phyloP scores from a whole-genome alignment of 64 coral and sea anemone genomes.

The Anthopleura sola region DNA sequence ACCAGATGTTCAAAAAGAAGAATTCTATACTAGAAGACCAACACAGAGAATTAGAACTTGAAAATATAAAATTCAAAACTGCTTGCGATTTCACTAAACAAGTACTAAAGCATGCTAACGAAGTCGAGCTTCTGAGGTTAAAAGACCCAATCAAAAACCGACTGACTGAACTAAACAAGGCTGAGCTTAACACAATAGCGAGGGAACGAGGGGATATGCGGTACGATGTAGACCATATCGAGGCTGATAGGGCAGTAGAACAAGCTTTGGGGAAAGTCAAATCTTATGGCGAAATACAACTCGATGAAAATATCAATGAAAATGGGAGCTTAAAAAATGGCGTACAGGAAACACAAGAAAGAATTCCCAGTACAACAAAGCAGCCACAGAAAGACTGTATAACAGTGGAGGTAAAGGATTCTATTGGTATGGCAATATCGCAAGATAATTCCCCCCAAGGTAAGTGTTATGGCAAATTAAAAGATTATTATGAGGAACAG shows the following conservation, averaged over 20 bases:
- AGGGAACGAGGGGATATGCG: slow-evolving; percentile 62
- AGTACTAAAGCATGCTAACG: slow-evolving; percentile 78
- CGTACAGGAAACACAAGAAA: not conserved
- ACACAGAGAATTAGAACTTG: slow-evolving; percentile 46
- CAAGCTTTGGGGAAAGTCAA: slow-evolving; percentile 68
- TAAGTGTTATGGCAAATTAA: not conserved
- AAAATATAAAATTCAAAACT: slow-evolving; percentile 52
- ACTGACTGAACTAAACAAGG: slow-evolving; percentile 50
- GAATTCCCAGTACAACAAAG: not conserved
- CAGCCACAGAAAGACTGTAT: slow-evolving; percentile 8
- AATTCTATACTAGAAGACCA: slow-evolving; percentile 38
- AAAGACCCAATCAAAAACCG: slow-evolving; percentile 58
- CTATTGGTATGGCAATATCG: not conserved
- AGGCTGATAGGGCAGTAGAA: slow-evolving; percentile 61
- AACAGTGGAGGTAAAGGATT: slow-evolving; percentile 42
- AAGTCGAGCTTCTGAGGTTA: slow-evolving; percentile 70
- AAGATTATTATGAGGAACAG: too few relatives aligned
- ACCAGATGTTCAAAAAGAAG: slow-evolving; percentile 62
- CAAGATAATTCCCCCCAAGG: slow-evolving; percentile 38
- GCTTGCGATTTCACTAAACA: slow-evolving; percentile 80
- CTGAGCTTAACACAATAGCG: slow-evolving; percentile 46
- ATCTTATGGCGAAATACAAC: slow-evolving; percentile 30
- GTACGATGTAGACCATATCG: slow-evolving; percentile 71
- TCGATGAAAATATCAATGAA: slow-evolving; percentile 7
- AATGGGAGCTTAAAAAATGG: not conserved